A percentile compares a stretch with the other conserved stretches of the same genome.
Evolutionary conservation across 2,113 vertebrate genomes (phyloP).

Genomic region (Ameiurus melas): DNA sequence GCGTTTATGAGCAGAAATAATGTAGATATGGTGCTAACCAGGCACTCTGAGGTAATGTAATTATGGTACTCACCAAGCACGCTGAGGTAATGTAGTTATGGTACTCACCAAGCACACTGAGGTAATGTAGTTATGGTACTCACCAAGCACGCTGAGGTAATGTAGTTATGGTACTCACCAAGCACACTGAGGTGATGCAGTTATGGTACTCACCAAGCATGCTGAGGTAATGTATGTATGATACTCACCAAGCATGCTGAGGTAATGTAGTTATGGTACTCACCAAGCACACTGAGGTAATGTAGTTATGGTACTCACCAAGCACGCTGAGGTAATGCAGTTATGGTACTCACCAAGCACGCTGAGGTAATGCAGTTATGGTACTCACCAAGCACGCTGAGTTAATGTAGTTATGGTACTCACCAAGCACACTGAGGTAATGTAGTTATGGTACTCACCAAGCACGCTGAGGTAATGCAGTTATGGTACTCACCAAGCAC

Average conservation of each 20-base stretch:
- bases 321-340: neutral
- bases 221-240: neutral
- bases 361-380: neutral
- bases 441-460: neutral
- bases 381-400: neutral
- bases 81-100: neutral
- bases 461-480: neutral
- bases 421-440: neutral
- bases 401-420: neutral
- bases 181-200: neutral
- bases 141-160: neutral
- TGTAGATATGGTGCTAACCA: neutral
- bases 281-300: neutral
- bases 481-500: neutral
- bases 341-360: neutral
- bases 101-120: neutral
- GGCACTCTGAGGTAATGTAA: too few species aligned
- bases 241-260: neutral
- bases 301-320: neutral
- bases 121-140: neutral
- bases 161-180: neutral
- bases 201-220: neutral
- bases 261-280: neutral
- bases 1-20: neutral
- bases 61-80: neutral